Percentiles rank a stretch among this genome's conserved stretches.
Evolutionary conservation across 1,140 invertebrate species (phyloP).

Genomic region (Oryctes rhinoceros): DNA sequence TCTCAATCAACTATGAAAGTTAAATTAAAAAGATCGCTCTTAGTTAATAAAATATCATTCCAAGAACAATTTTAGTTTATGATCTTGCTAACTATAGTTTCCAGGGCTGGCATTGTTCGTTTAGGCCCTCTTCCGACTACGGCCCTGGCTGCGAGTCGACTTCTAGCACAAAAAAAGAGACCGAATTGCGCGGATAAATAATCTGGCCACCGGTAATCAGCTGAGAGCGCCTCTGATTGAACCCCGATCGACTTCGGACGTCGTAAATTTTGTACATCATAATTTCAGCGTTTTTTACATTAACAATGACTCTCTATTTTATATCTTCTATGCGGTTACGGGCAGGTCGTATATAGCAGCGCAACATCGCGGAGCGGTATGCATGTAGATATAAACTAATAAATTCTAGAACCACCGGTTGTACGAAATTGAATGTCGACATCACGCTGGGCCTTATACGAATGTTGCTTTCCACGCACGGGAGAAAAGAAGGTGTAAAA

Average conservation of each 20-base stretch:
- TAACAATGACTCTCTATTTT: constrained; percentile 35
- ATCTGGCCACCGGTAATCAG: constrained; percentile 13
- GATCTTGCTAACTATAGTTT: too few relatives aligned
- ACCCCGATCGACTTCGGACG: constrained; percentile 19
- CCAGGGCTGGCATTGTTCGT: too few relatives aligned
- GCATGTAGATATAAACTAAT: constrained; percentile 31
- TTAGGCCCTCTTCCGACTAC: too few relatives aligned
- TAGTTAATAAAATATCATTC: too few relatives aligned
- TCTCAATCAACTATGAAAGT: too few relatives aligned
- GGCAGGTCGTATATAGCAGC: too few relatives aligned
- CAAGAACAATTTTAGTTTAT: too few relatives aligned
- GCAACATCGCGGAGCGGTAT: background rate
- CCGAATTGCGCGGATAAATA: background rate
- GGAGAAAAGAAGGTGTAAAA: constrained; percentile 27
- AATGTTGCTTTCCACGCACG: background rate
- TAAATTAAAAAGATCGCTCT: too few relatives aligned
- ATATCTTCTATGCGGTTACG: background rate
- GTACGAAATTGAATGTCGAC: constrained; percentile 29
- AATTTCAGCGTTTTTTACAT: constrained; percentile 32
- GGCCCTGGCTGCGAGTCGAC: too few relatives aligned
- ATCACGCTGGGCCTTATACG: constrained; percentile 15
- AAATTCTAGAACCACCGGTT: constrained; percentile 28
- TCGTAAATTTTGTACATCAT: constrained; percentile 27
- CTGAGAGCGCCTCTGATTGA: background rate
- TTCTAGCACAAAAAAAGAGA: background rate